Conservation (phyloP, 2,888 invertebrate genomes). For the Plebejus argus region DNA sequence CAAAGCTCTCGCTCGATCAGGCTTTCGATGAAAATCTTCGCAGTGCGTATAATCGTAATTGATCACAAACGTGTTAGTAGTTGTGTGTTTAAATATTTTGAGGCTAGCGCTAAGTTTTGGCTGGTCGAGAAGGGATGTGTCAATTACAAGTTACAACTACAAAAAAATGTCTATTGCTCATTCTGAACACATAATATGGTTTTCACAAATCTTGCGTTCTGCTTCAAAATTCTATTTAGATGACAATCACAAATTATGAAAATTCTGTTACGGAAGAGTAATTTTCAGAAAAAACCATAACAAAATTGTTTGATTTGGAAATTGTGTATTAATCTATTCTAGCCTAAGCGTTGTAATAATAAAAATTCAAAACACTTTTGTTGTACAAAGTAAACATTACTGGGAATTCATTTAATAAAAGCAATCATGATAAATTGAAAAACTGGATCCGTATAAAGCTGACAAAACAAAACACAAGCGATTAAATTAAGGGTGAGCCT, state of each 20-base stretch:
- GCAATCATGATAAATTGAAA: slow-evolving; percentile 11
- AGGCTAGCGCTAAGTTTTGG: neutral
- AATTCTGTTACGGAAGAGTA: no score
- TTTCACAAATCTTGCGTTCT: neutral
- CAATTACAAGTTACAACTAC: neutral
- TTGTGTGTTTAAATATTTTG: no score
- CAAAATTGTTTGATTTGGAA: neutral
- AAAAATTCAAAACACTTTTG: neutral
- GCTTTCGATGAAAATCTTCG: neutral
- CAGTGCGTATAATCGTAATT: no score
- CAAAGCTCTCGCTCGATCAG: neutral
- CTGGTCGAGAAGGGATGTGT: neutral
- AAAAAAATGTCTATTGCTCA: neutral
- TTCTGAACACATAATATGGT: no score
- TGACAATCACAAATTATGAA: neutral
- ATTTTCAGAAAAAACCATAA: no score
- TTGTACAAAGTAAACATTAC: neutral
- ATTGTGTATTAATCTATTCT: neutral
- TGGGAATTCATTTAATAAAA: slow-evolving; percentile 10
- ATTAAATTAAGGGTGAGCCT: slow-evolving; percentile 20
- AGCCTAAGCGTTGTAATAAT: neutral
- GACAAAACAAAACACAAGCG: slow-evolving; percentile 15
- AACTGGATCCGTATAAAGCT: slow-evolving; percentile 17
- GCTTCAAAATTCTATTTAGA: neutral
- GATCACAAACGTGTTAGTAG: no score